phyloP scores from a whole-genome alignment of 92 coral and sea anemone genomes.

The Phenganax marumi region DNA sequence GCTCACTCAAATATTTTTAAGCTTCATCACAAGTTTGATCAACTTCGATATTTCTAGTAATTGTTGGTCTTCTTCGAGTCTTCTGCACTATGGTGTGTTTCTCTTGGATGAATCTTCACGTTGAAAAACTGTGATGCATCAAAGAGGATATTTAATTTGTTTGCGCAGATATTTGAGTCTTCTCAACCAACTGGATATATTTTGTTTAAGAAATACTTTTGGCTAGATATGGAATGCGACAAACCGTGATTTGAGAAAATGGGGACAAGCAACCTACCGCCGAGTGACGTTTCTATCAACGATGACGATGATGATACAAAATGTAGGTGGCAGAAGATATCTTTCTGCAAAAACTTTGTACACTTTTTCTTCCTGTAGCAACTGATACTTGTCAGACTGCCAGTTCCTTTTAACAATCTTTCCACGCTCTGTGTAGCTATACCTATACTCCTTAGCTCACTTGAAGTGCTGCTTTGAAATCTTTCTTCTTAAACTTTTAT shows the following conservation, averaged over 20 bases:
- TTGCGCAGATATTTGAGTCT: too few species aligned
- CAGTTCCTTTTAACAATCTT: not conserved
- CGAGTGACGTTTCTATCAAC: not conserved
- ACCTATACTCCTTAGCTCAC: too few species aligned
- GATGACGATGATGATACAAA: slow-evolving; percentile 26
- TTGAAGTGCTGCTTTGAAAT: too few species aligned
- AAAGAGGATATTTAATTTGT: not conserved
- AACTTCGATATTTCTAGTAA: too few species aligned
- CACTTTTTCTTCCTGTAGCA: too few species aligned
- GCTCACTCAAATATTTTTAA: not conserved
- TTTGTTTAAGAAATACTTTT: not conserved
- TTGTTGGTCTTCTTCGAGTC: too few species aligned
- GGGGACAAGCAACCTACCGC: not conserved
- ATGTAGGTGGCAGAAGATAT: slow-evolving; percentile 11
- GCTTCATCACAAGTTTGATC: too few species aligned
- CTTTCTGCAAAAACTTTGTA: too few species aligned
- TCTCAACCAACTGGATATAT: not conserved
- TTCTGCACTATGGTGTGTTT: not conserved
- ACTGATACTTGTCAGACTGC: too few species aligned
- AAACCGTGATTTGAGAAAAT: not conserved
- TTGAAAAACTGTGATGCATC: slow-evolving; percentile 9
- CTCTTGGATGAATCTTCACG: not conserved
- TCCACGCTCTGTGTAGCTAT: not conserved
- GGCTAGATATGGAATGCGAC: not conserved
- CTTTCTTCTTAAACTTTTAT: too few species aligned